Conservation (phyloP, 1,140 invertebrate species). For the Bombus breviceps region DNA sequence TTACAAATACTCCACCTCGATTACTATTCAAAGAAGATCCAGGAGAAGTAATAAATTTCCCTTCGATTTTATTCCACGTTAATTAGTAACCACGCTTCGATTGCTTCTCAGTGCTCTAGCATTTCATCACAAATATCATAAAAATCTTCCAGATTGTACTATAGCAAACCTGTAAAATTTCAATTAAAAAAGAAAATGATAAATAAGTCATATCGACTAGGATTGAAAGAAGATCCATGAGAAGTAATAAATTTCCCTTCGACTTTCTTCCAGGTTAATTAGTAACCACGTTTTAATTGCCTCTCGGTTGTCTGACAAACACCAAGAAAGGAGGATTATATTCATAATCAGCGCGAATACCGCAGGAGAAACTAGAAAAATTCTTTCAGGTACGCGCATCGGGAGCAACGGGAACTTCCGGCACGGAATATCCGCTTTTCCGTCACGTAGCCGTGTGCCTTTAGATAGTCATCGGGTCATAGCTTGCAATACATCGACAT, state of each 20-base stretch:
- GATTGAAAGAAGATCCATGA: not conserved
- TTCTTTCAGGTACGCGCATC: slow-evolving; percentile 64
- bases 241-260: not conserved
- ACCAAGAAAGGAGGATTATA: not conserved
- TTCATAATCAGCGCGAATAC: not conserved
- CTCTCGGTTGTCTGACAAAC: not conserved
- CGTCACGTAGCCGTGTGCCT: slow-evolving; percentile 76
- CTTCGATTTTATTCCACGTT: not conserved
- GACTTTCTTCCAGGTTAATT: not conserved
- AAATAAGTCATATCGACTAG: not conserved
- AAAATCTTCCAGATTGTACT: no score
- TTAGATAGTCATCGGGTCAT: slow-evolving; percentile 77
- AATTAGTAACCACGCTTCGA: not conserved
- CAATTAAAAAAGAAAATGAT: no score
- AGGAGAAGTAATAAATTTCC: not conserved
- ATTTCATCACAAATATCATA: no score
- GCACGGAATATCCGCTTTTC: slow-evolving; percentile 78
- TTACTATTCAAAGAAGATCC: no score
- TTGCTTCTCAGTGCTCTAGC: not conserved
- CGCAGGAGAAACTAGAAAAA: slow-evolving; percentile 66
- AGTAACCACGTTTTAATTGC: slow-evolving; percentile 1
- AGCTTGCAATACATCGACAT: slow-evolving; percentile 60
- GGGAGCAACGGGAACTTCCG: slow-evolving; percentile 77
- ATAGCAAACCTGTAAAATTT: no score
- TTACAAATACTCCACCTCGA: no score